Evolutionary conservation across 1,140 invertebrate genomes (phyloP).

Genomic region (Aphis gossypii): DNA sequence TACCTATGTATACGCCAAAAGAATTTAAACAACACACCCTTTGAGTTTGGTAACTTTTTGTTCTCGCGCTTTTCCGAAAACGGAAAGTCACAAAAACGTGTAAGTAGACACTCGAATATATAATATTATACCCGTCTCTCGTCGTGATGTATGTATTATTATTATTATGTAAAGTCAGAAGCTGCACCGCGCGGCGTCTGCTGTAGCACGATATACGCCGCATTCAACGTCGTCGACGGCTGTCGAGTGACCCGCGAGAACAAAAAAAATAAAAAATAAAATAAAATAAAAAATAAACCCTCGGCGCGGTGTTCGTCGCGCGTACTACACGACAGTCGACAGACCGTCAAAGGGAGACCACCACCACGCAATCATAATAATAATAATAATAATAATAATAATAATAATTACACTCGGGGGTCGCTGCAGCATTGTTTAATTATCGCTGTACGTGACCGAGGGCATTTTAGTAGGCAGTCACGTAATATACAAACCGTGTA

Average conservation of each 20-base stretch:
- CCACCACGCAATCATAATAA: not conserved
- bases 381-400: constrained; percentile 42
- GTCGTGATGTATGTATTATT: not conserved
- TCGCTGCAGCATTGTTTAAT: constrained; percentile 47
- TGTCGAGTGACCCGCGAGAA: constrained; percentile 48
- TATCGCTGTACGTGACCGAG: constrained; percentile 51
- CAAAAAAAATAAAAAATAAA: not conserved
- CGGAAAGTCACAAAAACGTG: constrained; percentile 14
- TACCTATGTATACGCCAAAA: not conserved
- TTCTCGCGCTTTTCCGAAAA: constrained; percentile 29
- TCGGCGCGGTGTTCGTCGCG: not conserved
- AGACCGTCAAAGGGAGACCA: not conserved
- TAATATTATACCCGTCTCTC: not conserved
- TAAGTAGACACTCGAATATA: not conserved
- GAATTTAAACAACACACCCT: not conserved
- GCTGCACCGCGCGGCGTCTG: not conserved
- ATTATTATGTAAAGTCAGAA: not conserved
- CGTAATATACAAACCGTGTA: constrained; percentile 28
- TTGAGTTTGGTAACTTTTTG: constrained; percentile 9
- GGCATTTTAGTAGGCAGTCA: constrained; percentile 53
- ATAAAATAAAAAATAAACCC: not conserved
- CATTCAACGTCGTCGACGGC: not conserved
- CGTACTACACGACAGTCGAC: not conserved
- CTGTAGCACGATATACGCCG: not conserved
- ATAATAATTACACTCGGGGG: constrained; percentile 39